phyloP scores from a whole-genome alignment of 2,113 vertebrate species.

The Myrmecobius fasciatus region DNA sequence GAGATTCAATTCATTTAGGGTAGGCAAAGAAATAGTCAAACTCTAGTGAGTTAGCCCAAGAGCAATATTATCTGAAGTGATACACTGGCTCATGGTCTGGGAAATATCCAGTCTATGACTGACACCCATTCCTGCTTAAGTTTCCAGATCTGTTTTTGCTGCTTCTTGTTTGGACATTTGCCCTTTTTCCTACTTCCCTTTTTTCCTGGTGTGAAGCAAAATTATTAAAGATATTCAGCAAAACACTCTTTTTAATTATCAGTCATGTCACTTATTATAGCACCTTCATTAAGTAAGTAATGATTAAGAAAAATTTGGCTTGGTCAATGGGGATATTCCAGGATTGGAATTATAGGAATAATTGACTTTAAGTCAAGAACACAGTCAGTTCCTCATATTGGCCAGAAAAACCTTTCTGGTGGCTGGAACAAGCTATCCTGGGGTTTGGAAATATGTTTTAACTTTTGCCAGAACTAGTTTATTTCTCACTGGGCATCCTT shows the following conservation, averaged over 20 bases:
- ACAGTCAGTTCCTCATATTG: neutral
- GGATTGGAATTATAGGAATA: neutral
- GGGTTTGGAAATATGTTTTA: neutral
- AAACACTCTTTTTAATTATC: neutral
- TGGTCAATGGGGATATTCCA: neutral
- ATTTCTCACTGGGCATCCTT: neutral
- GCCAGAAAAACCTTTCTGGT: neutral
- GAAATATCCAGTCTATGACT: neutral
- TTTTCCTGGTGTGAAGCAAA: neutral
- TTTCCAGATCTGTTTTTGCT: neutral
- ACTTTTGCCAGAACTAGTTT: neutral
- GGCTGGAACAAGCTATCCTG: neutral
- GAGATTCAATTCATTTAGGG: neutral
- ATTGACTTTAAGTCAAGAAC: neutral
- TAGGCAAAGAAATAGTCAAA: neutral
- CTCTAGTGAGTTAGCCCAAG: neutral
- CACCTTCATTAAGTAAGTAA: neutral
- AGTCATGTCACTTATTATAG: neutral
- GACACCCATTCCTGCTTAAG: neutral
- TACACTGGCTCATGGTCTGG: neutral
- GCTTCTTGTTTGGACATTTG: neutral
- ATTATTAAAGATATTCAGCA: neutral
- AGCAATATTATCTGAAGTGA: neutral
- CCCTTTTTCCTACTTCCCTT: neutral
- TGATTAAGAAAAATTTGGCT: neutral